These are phyloP conservation scores for Narcine bancroftii DNA, from an alignment of 2,113 vertebrate genomes.

Conservation along the genomic window DNA sequence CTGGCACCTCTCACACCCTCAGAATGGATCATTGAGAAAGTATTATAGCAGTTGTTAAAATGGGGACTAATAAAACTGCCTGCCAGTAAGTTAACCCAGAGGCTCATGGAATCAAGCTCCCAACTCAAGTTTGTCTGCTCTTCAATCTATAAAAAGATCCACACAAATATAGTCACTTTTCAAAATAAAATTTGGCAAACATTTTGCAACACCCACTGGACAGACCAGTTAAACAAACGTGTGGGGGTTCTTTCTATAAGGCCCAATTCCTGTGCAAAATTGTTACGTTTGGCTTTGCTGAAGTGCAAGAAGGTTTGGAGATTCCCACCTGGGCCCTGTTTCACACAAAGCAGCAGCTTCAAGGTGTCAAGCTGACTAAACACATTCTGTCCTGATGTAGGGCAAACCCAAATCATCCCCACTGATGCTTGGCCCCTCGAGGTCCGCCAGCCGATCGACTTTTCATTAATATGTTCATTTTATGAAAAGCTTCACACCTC, in stretches of 20 bases:
- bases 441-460: no score
- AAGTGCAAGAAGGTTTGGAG: background rate
- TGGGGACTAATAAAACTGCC: background rate
- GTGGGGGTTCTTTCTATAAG: background rate
- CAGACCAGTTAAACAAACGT: background rate
- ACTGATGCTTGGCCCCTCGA: no score
- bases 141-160: background rate
- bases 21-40: background rate
- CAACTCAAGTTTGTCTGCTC: background rate
- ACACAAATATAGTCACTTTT: background rate
- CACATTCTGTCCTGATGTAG: no score
- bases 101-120: background rate
- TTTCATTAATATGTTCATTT: no score
- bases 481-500: no score
- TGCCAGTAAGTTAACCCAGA: background rate
- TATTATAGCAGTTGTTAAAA: background rate
- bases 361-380: background rate
- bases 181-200: background rate
- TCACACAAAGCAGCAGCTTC: background rate
- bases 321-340: background rate
- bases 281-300: conserved; percentile 8
- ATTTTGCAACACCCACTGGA: background rate
- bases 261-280: background rate
- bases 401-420: no score
- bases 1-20: background rate